These are phyloP conservation scores for Parotia lawesii DNA, from an alignment of 2,113 vertebrate species.

Conservation along the genomic window DNA sequence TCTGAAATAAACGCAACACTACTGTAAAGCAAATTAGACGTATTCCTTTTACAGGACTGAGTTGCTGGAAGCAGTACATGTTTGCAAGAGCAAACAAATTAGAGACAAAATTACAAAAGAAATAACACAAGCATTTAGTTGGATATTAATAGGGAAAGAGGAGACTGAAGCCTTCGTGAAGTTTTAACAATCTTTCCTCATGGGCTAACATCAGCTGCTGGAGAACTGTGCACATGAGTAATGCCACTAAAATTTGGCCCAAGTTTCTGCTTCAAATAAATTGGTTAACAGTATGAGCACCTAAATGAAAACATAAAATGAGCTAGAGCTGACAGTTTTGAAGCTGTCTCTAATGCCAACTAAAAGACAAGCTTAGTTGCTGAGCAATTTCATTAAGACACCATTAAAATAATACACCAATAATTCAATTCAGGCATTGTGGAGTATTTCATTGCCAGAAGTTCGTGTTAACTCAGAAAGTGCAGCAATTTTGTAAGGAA, in stretches of 20 bases:
- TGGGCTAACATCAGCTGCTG: background rate
- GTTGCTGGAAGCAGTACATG: background rate
- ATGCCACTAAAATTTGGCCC: background rate
- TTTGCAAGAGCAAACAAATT: background rate
- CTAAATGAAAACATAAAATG: background rate
- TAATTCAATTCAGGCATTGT: conserved; percentile 19
- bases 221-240: background rate
- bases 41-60: background rate
- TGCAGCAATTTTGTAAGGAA: background rate
- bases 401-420: conserved; percentile 38
- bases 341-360: background rate
- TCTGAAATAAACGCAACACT: background rate
- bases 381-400: conserved; percentile 43
- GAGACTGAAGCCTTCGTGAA: background rate
- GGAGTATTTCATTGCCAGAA: conserved; percentile 12
- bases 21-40: background rate
- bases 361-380: conserved; percentile 42
- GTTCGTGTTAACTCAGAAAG: conserved; percentile 21
- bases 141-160: background rate
- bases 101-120: background rate
- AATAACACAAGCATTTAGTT: background rate
- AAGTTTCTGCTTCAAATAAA: background rate
- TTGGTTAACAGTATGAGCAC: background rate
- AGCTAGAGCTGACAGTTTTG: background rate
- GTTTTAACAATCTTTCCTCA: background rate